These are phyloP conservation scores for Synanthedon formicaeformis DNA, from an alignment of 2,888 invertebrate genomes.

Conservation along the genomic window DNA sequence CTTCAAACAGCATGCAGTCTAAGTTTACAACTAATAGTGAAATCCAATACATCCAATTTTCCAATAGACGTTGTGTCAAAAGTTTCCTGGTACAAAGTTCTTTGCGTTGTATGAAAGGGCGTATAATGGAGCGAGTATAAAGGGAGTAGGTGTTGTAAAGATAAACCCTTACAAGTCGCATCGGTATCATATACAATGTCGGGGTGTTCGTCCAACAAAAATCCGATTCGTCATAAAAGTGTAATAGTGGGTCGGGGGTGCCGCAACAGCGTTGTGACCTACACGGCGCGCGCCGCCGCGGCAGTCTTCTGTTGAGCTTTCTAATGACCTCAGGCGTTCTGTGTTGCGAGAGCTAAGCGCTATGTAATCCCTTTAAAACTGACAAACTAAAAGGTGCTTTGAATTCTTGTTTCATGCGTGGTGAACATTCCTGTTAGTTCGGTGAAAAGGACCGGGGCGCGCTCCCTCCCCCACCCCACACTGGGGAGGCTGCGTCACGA, in stretches of 20 bases:
- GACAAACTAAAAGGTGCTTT: conserved; percentile 39
- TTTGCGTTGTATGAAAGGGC: neutral
- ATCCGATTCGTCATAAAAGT: conserved; percentile 70
- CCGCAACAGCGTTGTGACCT: conserved; percentile 41
- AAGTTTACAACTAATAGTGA: too few species aligned
- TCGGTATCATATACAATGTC: conserved; percentile 21
- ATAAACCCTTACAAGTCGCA: conserved; percentile 3
- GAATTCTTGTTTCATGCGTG: conserved; percentile 43
- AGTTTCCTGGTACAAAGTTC: neutral
- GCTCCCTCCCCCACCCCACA: conserved; percentile 23
- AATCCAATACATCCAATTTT: too few species aligned
- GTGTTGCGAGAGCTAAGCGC: conserved; percentile 42
- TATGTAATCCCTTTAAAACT: conserved; percentile 31
- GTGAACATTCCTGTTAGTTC: conserved; percentile 22
- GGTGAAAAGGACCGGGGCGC: conserved; percentile 31
- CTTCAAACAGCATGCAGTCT: too few species aligned
- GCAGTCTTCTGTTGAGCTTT: conserved; percentile 66
- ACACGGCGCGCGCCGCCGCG: conserved; percentile 63
- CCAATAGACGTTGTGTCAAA: neutral
- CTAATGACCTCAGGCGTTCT: conserved; percentile 68
- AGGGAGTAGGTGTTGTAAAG: neutral
- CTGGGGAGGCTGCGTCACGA: conserved; percentile 23
- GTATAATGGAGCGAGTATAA: neutral
- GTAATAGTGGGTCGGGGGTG: conserved; percentile 61
- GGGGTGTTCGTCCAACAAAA: conserved; percentile 46